A percentile compares a stretch with the other conserved stretches of the same genome.
Evolutionary conservation across 2,797 vertebrate genomes (phyloP).

Genomic region (Malacoctenus gilli): DNA sequence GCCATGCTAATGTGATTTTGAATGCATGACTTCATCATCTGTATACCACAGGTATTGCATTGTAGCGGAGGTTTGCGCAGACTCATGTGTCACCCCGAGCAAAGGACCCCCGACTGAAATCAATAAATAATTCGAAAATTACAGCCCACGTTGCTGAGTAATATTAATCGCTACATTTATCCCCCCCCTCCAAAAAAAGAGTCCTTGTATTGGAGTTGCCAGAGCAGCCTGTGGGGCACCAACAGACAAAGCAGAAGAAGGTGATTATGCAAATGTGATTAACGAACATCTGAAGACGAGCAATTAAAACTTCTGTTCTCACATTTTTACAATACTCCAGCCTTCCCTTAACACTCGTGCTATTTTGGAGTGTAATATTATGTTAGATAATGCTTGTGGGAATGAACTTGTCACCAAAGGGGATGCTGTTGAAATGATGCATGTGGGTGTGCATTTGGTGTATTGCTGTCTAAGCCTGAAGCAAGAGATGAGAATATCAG

Average conservation of each 20-base stretch:
- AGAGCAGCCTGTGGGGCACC: conserved; percentile 10
- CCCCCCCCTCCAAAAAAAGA: not conserved
- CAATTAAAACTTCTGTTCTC: conserved; percentile 40
- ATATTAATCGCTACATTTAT: conserved; percentile 41
- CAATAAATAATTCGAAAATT: conserved; percentile 51
- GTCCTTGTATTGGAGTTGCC: not conserved
- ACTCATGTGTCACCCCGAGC: conserved; percentile 40
- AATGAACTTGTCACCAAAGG: conserved; percentile 74
- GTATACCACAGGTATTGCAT: conserved; percentile 49
- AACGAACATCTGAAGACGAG: conserved; percentile 34
- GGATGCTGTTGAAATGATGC: conserved; percentile 69
- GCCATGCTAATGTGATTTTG: conserved; percentile 70
- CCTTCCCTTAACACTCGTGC: conserved; percentile 37
- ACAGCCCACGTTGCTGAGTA: conserved; percentile 5
- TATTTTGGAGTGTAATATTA: conserved; percentile 58
- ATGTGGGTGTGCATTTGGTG: conserved; percentile 75
- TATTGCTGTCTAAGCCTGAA: conserved; percentile 67
- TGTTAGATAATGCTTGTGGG: conserved; percentile 64
- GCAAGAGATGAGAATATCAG: conserved; percentile 66
- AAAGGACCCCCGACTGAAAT: conserved; percentile 36
- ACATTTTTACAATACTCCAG: conserved; percentile 24
- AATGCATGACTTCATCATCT: conserved; percentile 66
- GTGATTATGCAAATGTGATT: conserved; percentile 35
- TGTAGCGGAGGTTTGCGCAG: conserved; percentile 28
- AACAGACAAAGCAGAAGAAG: conserved; percentile 10